A percentile compares a stretch with the other conserved stretches of the same genome.
Conservation (phyloP, 2,797 vertebrate genomes). For the Urosaurus nigricauda region DNA sequence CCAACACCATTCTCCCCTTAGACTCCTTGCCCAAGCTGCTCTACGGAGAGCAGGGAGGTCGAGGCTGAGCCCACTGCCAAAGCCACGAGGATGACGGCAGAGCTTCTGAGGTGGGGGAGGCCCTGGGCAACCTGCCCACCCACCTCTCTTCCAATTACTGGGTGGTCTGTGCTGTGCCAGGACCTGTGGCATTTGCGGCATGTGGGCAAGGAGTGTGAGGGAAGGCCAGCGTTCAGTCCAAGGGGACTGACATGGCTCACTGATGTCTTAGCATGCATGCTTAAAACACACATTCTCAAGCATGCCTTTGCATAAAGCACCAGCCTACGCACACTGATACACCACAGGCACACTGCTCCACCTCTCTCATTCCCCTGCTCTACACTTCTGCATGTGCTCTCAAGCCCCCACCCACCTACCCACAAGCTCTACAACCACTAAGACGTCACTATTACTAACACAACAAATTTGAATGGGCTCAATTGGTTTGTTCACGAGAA, state of each 20-base stretch:
- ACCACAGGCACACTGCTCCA: neutral
- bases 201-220: constrained; percentile 36
- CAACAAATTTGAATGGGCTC: neutral
- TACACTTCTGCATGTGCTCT: neutral
- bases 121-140: constrained; percentile 29
- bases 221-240: constrained; percentile 33
- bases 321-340: no score
- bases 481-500: neutral
- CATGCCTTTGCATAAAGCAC: neutral
- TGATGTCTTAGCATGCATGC: constrained; percentile 19
- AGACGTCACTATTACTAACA: neutral
- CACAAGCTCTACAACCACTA: neutral
- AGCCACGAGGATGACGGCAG: constrained; percentile 46
- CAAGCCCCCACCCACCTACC: neutral
- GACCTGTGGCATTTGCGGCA: constrained; percentile 42
- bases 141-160: constrained; percentile 32
- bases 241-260: neutral
- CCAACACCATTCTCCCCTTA: constrained; percentile 1
- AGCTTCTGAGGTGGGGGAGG: constrained; percentile 36
- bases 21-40: constrained; percentile 14
- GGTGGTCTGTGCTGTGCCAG: constrained; percentile 49
- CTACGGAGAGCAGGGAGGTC: constrained; percentile 38
- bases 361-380: neutral
- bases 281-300: neutral
- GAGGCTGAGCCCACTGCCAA: constrained; percentile 29